Percentiles rank a stretch among this genome's conserved stretches.
Evolutionary conservation across 2,113 vertebrate species (phyloP).

Genomic region (Brachionichthys hirsutus): DNA sequence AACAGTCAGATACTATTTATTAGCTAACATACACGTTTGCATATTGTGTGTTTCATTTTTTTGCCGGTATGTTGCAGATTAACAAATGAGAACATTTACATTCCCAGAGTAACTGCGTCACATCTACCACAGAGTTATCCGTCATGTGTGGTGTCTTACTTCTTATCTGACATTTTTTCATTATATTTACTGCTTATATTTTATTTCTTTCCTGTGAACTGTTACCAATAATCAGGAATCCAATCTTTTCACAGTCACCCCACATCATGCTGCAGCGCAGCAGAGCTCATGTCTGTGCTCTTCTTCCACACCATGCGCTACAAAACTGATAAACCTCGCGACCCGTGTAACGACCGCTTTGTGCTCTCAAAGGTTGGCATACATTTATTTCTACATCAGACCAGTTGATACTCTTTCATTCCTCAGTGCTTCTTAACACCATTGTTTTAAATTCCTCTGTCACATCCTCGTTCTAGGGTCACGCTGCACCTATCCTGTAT

Average conservation of each 20-base stretch:
- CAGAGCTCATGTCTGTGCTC: constrained; percentile 83
- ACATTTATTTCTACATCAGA: background rate
- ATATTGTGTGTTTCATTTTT: background rate
- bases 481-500: constrained; percentile 82
- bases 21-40: constrained; percentile 60
- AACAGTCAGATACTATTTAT: constrained; percentile 25
- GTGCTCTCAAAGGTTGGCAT: constrained; percentile 81
- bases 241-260: constrained; percentile 73
- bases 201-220: background rate
- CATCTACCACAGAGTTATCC: background rate
- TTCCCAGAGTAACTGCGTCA: background rate
- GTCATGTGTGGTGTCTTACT: too few relatives aligned
- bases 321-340: constrained; percentile 72
- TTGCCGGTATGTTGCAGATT: constrained; percentile 17
- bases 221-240: background rate
- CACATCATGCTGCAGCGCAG: constrained; percentile 84
- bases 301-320: constrained; percentile 87
- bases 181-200: too few relatives aligned
- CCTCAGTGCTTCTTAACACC: rapidly evolving
- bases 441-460: background rate
- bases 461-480: constrained; percentile 67
- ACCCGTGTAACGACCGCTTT: constrained; percentile 83
- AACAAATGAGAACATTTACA: constrained; percentile 23
- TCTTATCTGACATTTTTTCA: too few relatives aligned
- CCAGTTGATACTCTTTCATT: background rate